Evolutionary conservation across 1,140 invertebrate species (phyloP).

Genomic region (Colletes gigas): DNA sequence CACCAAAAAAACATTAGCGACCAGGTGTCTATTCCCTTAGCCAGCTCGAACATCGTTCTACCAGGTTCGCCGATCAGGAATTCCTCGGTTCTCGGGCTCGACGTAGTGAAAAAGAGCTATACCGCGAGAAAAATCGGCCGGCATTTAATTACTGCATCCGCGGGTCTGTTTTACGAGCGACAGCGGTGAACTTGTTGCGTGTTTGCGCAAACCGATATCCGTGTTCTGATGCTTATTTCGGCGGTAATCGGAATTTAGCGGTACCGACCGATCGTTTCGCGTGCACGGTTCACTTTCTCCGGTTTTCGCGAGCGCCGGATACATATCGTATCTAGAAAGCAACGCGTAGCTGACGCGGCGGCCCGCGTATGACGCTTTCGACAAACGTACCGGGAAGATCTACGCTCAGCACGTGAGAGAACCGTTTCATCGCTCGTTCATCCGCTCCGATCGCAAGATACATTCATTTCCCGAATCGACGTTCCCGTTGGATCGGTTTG

Average conservation of each 20-base stretch:
- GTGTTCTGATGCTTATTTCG: slow-evolving; percentile 24
- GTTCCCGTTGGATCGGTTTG: slow-evolving; percentile 36
- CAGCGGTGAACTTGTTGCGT: slow-evolving; percentile 56
- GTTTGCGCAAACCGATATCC: slow-evolving; percentile 32
- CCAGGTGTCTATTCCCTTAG: neutral
- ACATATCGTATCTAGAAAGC: neutral
- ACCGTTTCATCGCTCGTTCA: slow-evolving; percentile 27
- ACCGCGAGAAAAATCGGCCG: neutral
- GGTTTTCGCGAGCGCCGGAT: neutral
- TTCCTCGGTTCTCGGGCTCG: neutral
- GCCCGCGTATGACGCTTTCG: neutral
- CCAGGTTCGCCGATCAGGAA: neutral
- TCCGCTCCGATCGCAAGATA: slow-evolving; percentile 2
- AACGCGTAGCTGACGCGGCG: neutral
- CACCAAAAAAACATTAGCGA: neutral
- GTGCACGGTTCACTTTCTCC: slow-evolving; percentile 14
- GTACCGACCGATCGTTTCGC: slow-evolving; percentile 15
- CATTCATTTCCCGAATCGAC: slow-evolving; percentile 16
- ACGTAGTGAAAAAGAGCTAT: neutral
- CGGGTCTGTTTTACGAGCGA: slow-evolving; percentile 11
- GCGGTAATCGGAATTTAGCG: slow-evolving; percentile 3
- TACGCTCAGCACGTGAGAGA: slow-evolving; percentile 6
- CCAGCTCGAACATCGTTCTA: neutral
- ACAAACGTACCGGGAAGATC: neutral
- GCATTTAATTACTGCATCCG: slow-evolving; percentile 21